Evolutionary conservation across 2,888 invertebrate species (phyloP).

Genomic region (Cyaniris semiargus): DNA sequence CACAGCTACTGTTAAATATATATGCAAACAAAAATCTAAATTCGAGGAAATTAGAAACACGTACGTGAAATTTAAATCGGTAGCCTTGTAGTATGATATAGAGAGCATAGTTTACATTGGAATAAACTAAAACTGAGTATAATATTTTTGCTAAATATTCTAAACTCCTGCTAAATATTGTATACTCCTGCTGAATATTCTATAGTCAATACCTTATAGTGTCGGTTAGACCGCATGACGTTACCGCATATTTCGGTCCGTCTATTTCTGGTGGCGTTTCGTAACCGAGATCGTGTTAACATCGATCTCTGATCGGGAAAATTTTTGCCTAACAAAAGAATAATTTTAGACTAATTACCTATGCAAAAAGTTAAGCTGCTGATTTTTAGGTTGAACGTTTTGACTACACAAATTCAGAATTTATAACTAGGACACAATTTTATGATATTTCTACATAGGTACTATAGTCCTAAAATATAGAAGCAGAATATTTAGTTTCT

Average conservation of each 20-base stretch:
- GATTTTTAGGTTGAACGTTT: neutral
- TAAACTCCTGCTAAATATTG: too few species aligned
- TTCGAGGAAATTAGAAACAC: too few species aligned
- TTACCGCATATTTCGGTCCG: constrained; percentile 12
- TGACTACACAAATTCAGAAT: neutral
- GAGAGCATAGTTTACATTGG: too few species aligned
- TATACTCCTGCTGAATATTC: too few species aligned
- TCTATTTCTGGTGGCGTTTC: constrained; percentile 27
- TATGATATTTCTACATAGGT: neutral
- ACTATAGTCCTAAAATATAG: neutral
- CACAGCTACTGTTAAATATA: too few species aligned
- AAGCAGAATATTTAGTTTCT: neutral
- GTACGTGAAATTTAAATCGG: too few species aligned
- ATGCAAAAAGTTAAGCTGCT: neutral
- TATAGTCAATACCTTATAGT: neutral
- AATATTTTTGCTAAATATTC: too few species aligned
- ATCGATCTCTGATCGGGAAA: neutral
- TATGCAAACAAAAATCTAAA: too few species aligned
- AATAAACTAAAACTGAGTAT: too few species aligned
- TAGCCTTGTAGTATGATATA: too few species aligned
- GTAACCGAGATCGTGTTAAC: constrained; percentile 17
- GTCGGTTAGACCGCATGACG: constrained; percentile 5
- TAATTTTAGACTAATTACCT: neutral
- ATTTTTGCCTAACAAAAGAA: neutral
- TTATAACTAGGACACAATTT: neutral